Conservation (phyloP, 2,113 vertebrate species). For the Ageneiosus marmoratus region DNA sequence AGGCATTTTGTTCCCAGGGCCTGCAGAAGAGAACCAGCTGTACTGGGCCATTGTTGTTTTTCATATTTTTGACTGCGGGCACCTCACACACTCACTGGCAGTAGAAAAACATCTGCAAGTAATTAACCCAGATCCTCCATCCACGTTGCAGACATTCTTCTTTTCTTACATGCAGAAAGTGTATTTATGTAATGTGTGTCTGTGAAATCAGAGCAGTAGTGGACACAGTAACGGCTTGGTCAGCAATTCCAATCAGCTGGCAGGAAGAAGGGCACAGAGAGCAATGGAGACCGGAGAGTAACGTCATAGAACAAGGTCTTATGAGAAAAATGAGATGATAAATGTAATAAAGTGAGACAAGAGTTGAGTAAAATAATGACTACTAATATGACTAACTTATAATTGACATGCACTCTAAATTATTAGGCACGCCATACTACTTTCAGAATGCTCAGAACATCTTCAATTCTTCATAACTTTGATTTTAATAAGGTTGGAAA, state of each 20-base stretch:
- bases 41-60: slow-evolving; percentile 57
- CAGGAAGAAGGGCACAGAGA: neutral
- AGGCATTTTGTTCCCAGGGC: neutral
- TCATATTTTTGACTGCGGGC: slow-evolving; percentile 32
- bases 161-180: slow-evolving; percentile 51
- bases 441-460: neutral
- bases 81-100: slow-evolving; percentile 21
- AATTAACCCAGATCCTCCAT: slow-evolving; percentile 71
- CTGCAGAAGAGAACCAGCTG: slow-evolving; percentile 64
- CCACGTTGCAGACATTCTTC: slow-evolving; percentile 69
- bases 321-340: neutral
- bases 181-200: neutral
- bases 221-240: neutral
- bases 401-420: neutral
- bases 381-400: neutral
- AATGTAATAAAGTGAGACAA: neutral
- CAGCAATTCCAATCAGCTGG: neutral
- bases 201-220: neutral
- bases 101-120: slow-evolving; percentile 70
- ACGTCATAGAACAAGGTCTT: neutral
- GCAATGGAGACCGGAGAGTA: neutral
- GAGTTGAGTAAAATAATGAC: neutral
- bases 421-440: too few relatives aligned
- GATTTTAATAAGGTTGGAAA: neutral
- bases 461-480: neutral